Base-by-base conservation (phyloP, 2,888 invertebrate species). In the Dryococelus australis region DNA sequence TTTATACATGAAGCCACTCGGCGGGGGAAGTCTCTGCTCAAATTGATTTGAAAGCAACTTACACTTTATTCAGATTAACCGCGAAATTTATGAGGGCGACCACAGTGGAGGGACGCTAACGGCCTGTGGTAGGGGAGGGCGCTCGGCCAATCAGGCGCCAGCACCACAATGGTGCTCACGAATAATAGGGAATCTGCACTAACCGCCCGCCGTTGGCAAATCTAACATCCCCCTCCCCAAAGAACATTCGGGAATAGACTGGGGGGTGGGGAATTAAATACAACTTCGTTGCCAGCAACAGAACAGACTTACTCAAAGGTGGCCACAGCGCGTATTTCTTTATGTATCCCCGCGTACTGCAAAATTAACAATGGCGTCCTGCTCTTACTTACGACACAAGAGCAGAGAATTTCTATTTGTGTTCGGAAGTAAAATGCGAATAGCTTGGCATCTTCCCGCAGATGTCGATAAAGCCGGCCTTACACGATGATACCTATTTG, bases 21-120 rank as follows among this genome's bases (percentile, higher is more conserved):
- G 35, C 83, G 83, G 83, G 83, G 83, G 83, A 24, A 83, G 28
- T 8, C 28, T 20, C 12, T 20, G 65, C 65, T 65, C n/a, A 43
- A 83, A 83, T 83, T 83, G 83, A 83, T 83, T 83, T 83, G 43
- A 35, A 83, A 83, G 83, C 83, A 28, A 83, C 83, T 35, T 65
- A 28, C 83, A 43, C 83, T 28, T 83, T 83, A 83, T 83, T 83
- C 83, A 83, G 43, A 83, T 83, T 83, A 83, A 83, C 83, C 83
- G 83, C 83, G 20, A n/a, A 12, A 83, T 83, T 83, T 83, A 83
- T 28, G 83, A 24, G n/a, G 65, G 65, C 10, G n/a, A 24, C 65
- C 65, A 20, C 24, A 65, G 65, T 3, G 65, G 65, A n/a, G n/a
- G 16, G 65, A n/a, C 24, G 65, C 8, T 20, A n/a, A 65, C 65